Base-by-base conservation (phyloP, 2,797 vertebrate species). In the Falco berigora region DNA sequence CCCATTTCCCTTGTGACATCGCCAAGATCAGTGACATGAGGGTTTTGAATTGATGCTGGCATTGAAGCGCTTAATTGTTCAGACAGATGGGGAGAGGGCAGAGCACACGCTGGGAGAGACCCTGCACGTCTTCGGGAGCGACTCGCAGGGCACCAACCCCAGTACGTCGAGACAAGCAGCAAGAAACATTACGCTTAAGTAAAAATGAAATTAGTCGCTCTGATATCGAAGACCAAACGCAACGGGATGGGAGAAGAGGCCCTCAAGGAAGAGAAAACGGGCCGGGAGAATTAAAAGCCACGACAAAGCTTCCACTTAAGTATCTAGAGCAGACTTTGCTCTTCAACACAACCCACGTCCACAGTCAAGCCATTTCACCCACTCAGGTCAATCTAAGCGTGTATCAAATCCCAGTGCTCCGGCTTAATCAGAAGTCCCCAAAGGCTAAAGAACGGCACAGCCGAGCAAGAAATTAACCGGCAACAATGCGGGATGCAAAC, bases 351-450 rank as follows among this genome's bases (percentile, higher is more conserved):
- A 62, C 59, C 88, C 86, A 23, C 59, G 71, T 2, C 56, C 44
- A 72, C 71, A 63, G 79, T 27, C 56, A 34, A 68, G 58, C 23
- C 5, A 4, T 17, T 63, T 84, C 78, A 92, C 59, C 34, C 74
- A 15, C 86, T 81, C 3, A 46, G 86, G 77, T 93, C 80, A 17
- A 5, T 59, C 52, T 73, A 52, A 93, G 84, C 50, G 25, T 3
- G 19, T 6, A 84, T 24, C 89, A 66, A 83, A 91, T 81, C 89
- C 74, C 71, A 52, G 91, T 0, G 28, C 90, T 62, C 74, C 4
- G 3, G 85, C 78, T 90, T 80, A 52, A 76, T 34, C 90, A 56
- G 25, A 73, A 91, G 68, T 46, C 93, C 94, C 93, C 14, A 56
- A 55, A 82, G 81, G 81, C 84, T 68, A 18, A 80, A 86, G 93